These are phyloP conservation scores for Fukomys damarensis DNA, from an alignment of 2,113 vertebrate genomes.

Conservation along the genomic window DNA sequence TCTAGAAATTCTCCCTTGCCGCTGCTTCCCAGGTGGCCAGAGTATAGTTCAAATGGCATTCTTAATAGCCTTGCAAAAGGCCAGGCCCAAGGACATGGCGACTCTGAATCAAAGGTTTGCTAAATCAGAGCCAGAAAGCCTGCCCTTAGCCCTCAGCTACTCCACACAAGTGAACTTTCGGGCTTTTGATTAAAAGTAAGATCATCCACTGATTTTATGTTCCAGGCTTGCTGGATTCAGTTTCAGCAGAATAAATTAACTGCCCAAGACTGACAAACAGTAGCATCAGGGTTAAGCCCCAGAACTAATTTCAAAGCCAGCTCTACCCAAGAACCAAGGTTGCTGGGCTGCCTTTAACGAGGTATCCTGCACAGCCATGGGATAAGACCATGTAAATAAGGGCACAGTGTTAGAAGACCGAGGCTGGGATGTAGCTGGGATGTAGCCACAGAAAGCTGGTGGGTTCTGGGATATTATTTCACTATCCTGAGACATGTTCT, in stretches of 20 bases:
- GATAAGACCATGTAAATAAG: background rate
- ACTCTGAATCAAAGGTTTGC: background rate
- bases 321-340: background rate
- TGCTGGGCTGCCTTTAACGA: background rate
- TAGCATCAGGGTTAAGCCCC: background rate
- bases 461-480: background rate
- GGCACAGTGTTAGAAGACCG: background rate
- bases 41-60: constrained; percentile 25
- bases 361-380: fast-evolving
- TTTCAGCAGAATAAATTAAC: background rate
- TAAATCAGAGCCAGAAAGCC: background rate
- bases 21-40: constrained; percentile 10
- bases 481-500: background rate
- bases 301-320: background rate
- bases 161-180: background rate
- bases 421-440: background rate
- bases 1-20: background rate
- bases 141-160: background rate
- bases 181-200: constrained; percentile 42
- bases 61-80: background rate
- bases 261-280: background rate
- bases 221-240: background rate
- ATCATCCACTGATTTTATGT: background rate
- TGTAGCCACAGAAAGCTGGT: background rate
- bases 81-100: background rate